Evolutionary conservation across 2,797 vertebrate genomes (phyloP).

Genomic region (Macropodus opercularis): DNA sequence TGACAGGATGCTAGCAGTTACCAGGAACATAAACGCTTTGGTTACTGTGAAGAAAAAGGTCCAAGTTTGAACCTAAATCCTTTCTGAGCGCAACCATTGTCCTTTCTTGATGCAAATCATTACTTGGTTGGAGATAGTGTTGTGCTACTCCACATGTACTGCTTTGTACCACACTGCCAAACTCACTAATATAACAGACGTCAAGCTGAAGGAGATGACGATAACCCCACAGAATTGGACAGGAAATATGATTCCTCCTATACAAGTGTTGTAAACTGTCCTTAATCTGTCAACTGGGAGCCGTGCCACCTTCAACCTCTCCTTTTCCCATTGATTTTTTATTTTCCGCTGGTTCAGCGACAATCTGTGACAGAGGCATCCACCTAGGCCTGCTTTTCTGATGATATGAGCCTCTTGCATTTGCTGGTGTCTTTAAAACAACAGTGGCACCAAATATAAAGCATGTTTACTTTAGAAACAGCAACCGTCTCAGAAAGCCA

Average conservation of each 20-base stretch:
- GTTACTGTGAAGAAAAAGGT: slow-evolving; percentile 39
- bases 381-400: slow-evolving; percentile 28
- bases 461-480: slow-evolving; percentile 8
- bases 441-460: slow-evolving; percentile 16
- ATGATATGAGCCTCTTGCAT: slow-evolving; percentile 35
- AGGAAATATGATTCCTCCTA: slow-evolving; percentile 44
- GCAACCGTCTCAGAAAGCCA: slow-evolving; percentile 7
- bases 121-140: background rate
- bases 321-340: slow-evolving; percentile 37
- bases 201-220: slow-evolving; percentile 23
- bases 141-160: background rate
- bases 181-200: slow-evolving; percentile 13
- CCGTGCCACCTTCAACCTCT: slow-evolving; percentile 4
- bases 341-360: slow-evolving; percentile 55
- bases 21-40: slow-evolving; percentile 8
- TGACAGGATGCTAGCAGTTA: slow-evolving; percentile 1
- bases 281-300: slow-evolving; percentile 62
- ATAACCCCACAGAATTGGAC: slow-evolving; percentile 52
- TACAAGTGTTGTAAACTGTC: slow-evolving; percentile 42
- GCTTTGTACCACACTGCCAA: slow-evolving; percentile 44
- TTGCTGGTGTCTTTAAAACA: slow-evolving; percentile 32
- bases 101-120: slow-evolving; percentile 6
- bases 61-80: slow-evolving; percentile 35
- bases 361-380: slow-evolving; percentile 46
- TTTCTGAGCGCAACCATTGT: slow-evolving; percentile 13